A percentile compares a stretch with the other conserved stretches of the same genome.
Conservation (phyloP, 2,797 vertebrate genomes). For the Chloroceryle inda region DNA sequence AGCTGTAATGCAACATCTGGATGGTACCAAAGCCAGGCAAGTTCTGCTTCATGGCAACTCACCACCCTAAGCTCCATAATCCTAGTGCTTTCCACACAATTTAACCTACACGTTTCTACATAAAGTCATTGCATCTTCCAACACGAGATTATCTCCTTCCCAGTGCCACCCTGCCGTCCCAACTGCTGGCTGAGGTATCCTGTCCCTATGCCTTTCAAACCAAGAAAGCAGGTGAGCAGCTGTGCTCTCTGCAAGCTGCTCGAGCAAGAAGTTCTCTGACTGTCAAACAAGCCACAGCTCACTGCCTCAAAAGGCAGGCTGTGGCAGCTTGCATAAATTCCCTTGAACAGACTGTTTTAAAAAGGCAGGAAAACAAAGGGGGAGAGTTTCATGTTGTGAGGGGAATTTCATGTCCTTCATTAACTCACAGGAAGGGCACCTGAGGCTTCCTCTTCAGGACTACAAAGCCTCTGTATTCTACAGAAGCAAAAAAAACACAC, state of each 20-base stretch:
- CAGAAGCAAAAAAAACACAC: not conserved
- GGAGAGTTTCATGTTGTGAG: not conserved
- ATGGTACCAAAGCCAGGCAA: accelerated
- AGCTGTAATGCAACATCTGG: not conserved
- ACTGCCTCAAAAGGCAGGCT: not conserved
- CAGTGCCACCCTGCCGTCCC: not conserved
- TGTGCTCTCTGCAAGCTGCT: not conserved
- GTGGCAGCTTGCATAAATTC: not conserved
- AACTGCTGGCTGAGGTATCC: not conserved
- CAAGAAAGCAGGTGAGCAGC: not conserved
- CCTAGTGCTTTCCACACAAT: not conserved
- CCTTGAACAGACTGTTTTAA: not conserved
- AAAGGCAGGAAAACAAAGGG: not conserved
- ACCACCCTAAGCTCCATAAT: not conserved
- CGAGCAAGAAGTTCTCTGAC: not conserved
- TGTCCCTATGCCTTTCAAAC: not conserved
- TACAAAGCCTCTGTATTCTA: not conserved
- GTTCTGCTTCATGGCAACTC: not conserved
- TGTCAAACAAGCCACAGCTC: not conserved
- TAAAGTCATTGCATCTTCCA: not conserved
- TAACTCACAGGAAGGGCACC: not conserved
- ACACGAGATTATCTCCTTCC: not conserved
- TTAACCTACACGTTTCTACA: not conserved
- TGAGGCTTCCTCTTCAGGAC: not conserved
- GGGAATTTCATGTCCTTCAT: not conserved